phyloP scores from a whole-genome alignment of 1,140 invertebrate genomes.

The Apis florea region DNA sequence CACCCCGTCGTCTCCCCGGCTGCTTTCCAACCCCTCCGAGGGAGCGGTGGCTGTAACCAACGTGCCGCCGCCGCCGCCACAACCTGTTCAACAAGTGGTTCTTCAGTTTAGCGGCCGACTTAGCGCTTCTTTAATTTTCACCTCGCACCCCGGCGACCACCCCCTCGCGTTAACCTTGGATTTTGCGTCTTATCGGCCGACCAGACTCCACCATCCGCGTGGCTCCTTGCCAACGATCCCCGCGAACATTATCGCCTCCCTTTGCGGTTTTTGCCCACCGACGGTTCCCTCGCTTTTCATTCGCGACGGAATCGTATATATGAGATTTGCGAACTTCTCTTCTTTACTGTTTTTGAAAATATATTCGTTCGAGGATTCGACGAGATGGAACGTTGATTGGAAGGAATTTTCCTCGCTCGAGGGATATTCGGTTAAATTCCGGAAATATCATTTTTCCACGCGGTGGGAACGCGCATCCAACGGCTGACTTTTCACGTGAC shows the following conservation, averaged over 20 bases:
- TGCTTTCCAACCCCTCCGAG: conserved; percentile 57
- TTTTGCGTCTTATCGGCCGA: conserved; percentile 34
- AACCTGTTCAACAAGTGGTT: conserved; percentile 79
- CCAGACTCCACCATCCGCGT: not conserved
- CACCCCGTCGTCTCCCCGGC: conserved; percentile 42
- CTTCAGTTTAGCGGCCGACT: conserved; percentile 79
- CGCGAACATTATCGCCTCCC: not conserved
- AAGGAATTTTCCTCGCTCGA: no score
- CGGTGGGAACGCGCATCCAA: not conserved
- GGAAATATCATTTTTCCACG: not conserved
- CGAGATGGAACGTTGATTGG: not conserved
- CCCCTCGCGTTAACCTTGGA: not conserved
- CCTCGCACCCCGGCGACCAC: conserved; percentile 27
- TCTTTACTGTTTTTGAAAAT: not conserved
- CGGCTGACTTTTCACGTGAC: conserved; percentile 64
- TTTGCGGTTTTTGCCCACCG: no score
- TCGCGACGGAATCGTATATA: no score
- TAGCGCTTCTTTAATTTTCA: conserved; percentile 80
- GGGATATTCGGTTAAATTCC: no score
- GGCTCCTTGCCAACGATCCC: conserved; percentile 16
- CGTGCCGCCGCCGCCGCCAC: conserved; percentile 62
- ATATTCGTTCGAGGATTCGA: not conserved
- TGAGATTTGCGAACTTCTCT: no score
- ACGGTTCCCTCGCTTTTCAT: not conserved
- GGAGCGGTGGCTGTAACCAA: conserved; percentile 61